A percentile compares a stretch with the other conserved stretches of the same genome.
Conservation (phyloP, 2,113 vertebrate species). For the Choloepus hoffmanni region DNA sequence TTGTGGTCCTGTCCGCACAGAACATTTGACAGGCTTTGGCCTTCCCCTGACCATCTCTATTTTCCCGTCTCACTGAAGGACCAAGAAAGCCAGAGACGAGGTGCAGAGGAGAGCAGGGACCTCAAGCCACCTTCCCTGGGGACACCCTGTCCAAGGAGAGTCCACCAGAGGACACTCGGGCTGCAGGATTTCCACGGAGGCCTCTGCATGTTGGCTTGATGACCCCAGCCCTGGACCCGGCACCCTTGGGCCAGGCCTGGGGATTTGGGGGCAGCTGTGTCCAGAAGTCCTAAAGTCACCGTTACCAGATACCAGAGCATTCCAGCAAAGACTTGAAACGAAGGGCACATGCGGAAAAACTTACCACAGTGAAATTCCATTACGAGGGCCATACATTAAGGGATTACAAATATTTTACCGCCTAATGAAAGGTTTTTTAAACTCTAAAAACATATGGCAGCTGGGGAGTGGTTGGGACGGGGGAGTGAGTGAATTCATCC, state of each 20-base stretch:
- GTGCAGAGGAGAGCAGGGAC: too few relatives aligned
- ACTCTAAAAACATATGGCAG: slow-evolving; percentile 51
- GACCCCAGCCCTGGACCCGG: not conserved
- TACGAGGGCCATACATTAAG: slow-evolving; percentile 18
- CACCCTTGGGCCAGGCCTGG: not conserved
- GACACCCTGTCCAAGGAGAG: not conserved
- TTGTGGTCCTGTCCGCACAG: not conserved
- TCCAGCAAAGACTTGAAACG: not conserved
- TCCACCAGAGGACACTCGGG: too few relatives aligned
- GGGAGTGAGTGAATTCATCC: not conserved
- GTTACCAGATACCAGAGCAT: slow-evolving; percentile 30
- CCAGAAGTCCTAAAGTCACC: not conserved
- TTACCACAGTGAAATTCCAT: slow-evolving; percentile 59
- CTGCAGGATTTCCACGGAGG: not conserved
- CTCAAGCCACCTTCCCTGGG: not conserved
- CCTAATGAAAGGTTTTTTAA: slow-evolving; percentile 52
- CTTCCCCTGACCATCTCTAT: not conserved
- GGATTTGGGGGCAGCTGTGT: not conserved
- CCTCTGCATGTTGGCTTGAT: not conserved
- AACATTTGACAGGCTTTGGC: not conserved
- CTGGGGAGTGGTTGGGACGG: too few relatives aligned
- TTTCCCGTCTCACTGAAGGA: not conserved
- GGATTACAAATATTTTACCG: slow-evolving; percentile 62
- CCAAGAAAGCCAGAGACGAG: not conserved
- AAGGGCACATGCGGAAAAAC: slow-evolving; percentile 51